A percentile compares a stretch with the other conserved stretches of the same genome.
Conservation (phyloP, 2,888 invertebrate genomes). For the Aphidius colemani region DNA sequence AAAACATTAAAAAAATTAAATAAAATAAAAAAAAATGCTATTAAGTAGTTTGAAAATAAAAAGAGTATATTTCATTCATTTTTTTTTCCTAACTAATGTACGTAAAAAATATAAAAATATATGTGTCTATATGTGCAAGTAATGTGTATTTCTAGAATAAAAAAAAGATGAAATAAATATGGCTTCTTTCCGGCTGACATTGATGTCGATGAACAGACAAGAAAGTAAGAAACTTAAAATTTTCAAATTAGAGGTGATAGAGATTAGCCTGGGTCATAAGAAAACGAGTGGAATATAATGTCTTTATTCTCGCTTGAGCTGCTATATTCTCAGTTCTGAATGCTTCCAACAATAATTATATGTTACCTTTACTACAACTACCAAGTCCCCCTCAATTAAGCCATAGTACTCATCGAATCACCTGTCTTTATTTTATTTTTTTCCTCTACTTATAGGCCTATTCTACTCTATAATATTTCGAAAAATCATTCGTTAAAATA, state of each 20-base stretch:
- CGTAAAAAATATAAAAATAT: too few species aligned
- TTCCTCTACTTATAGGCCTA: background rate
- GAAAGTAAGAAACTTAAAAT: slow-evolving; percentile 9
- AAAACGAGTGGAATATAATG: slow-evolving; percentile 48
- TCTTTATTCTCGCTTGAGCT: slow-evolving; percentile 55
- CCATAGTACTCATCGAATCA: slow-evolving; percentile 44
- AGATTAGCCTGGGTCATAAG: slow-evolving; percentile 20
- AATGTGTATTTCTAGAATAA: too few species aligned
- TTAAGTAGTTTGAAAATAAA: too few species aligned
- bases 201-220: slow-evolving; percentile 8
- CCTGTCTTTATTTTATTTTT: slow-evolving; percentile 39
- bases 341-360: slow-evolving; percentile 55
- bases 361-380: slow-evolving; percentile 47
- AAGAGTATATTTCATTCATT: too few species aligned
- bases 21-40: too few species aligned
- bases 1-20: too few species aligned
- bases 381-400: slow-evolving; percentile 55
- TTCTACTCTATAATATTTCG: background rate
- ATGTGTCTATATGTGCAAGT: too few species aligned
- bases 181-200: slow-evolving; percentile 12
- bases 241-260: background rate
- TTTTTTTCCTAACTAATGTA: too few species aligned
- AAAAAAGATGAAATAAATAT: slow-evolving; percentile 7
- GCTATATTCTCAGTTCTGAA: slow-evolving; percentile 50
- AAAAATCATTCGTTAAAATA: too few species aligned